A percentile compares a stretch with the other conserved stretches of the same genome.
Evolutionary conservation across 2,113 vertebrate genomes (phyloP).

Genomic region (Ibidorhyncha struthersii): DNA sequence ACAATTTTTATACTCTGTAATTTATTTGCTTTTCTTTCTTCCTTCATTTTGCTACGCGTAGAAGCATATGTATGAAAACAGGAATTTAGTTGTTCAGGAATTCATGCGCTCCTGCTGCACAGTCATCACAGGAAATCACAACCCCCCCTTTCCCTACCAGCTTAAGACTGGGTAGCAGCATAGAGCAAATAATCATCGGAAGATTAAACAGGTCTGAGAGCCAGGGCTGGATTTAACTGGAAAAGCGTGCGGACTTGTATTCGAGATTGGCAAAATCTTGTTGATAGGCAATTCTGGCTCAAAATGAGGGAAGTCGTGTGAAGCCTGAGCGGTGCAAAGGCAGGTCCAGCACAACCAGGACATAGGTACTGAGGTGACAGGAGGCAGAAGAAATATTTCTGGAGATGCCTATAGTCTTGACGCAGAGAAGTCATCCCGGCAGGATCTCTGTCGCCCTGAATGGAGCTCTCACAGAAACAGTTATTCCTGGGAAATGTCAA

Average conservation of each 20-base stretch:
- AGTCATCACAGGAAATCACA: neutral
- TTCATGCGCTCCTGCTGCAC: neutral
- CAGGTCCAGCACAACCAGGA: neutral
- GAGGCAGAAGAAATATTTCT: neutral
- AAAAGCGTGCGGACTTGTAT: neutral
- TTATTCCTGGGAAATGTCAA: neutral
- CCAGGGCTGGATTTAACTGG: neutral
- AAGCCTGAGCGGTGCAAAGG: neutral
- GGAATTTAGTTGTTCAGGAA: neutral
- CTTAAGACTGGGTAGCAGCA: neutral
- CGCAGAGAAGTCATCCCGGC: neutral
- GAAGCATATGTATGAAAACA: neutral
- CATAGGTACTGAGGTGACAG: neutral
- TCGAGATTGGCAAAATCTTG: neutral
- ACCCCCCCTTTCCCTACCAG: neutral
- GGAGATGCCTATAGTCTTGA: neutral
- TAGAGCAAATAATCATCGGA: neutral
- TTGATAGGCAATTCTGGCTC: neutral
- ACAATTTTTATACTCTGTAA: neutral
- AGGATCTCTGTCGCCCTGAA: neutral
- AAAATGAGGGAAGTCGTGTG: neutral
- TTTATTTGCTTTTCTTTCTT: slow-evolving; percentile 1
- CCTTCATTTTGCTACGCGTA: neutral
- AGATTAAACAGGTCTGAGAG: neutral
- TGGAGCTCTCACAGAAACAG: neutral